A percentile compares a stretch with the other conserved stretches of the same genome.
Conservation (phyloP, 2,888 invertebrate species). For the Polyploca ridens region DNA sequence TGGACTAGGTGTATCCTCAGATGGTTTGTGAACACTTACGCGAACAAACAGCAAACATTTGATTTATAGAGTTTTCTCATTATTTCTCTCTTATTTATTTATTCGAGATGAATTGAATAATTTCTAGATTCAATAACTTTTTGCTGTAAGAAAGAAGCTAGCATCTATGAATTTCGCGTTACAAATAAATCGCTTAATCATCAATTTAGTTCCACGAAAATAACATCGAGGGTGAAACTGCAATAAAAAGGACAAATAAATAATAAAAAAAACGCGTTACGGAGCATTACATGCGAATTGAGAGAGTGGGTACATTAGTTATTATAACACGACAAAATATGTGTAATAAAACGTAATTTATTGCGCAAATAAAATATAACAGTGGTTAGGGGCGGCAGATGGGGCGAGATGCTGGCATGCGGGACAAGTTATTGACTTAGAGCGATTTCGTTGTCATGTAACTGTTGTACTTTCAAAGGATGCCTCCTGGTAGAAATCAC, state of each 20-base stretch:
- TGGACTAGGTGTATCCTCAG: too few species aligned
- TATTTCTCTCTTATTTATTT: too few species aligned
- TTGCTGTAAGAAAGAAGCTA: background rate
- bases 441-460: conserved; percentile 16
- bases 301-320: conserved; percentile 84
- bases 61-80: too few species aligned
- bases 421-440: conserved; percentile 33
- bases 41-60: too few species aligned
- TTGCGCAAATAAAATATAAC: conserved; percentile 84
- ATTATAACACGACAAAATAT: conserved; percentile 86
- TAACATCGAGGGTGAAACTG: conserved; percentile 51
- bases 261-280: conserved; percentile 74
- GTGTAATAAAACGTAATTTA: conserved; percentile 85
- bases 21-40: too few species aligned
- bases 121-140: background rate
- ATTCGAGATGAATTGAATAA: too few species aligned
- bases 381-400: conserved; percentile 83
- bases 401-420: conserved; percentile 61
- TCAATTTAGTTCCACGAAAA: conserved; percentile 42
- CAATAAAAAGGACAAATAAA: conserved; percentile 74
- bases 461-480: too few species aligned
- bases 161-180: conserved; percentile 7
- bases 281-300: conserved; percentile 81
- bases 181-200: conserved; percentile 35
- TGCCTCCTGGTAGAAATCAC: too few species aligned